Evolutionary conservation across 2,797 vertebrate species (phyloP), one percentile per base, ranked within the genome.

Genomic region (Argya squamiceps): DNA sequence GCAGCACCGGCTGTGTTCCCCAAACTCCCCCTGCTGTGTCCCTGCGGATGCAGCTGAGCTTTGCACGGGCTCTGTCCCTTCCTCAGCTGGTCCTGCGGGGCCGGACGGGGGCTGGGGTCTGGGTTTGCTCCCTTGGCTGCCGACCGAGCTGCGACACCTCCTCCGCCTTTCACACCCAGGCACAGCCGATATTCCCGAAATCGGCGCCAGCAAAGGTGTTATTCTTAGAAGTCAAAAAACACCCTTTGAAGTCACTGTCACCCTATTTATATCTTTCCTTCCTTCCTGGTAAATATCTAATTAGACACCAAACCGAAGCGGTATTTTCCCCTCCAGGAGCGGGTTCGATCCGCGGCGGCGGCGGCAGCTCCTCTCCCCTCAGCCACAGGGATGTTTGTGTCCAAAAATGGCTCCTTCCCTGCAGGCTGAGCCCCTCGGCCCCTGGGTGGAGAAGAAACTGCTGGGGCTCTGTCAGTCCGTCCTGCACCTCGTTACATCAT

Each of bases 191-290:
- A 68, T 70, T 84, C 84, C 95, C 55, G 64, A 87, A 87, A 70
- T 10, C 14, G 2, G 83, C 1, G 52, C 90, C 71, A 79, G 90
- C 60, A 60, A 82, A 92, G 84, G 92, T 93, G 94, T 94, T 92
- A 94, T 94, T 95, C 94, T 94, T 94, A 65, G 91, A 97, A 96
- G 94, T 87, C 73, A 88, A 79, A 90, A 88, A 88, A 68, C 71
- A 75, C 77, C 75, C 73, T 94, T 93, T 94, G 95, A 96, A 95
- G 94, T 89, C 91, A 82, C 91, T 77, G 95, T 74, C 83, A 58
- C 88, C 88, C 87, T 93, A 83, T 85, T 96, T 91, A 92, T 88
- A 89, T 86, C 89, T 88, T 50, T n/a, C 49, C 67, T 80, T 91
- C 87, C 78, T 92, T 94, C 94, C 90, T 89, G 91, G 65, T 94